Evolutionary conservation across 2,113 vertebrate species (phyloP), one percentile per base, ranked within the genome.

Genomic region (Rhinoptilus africanus): DNA sequence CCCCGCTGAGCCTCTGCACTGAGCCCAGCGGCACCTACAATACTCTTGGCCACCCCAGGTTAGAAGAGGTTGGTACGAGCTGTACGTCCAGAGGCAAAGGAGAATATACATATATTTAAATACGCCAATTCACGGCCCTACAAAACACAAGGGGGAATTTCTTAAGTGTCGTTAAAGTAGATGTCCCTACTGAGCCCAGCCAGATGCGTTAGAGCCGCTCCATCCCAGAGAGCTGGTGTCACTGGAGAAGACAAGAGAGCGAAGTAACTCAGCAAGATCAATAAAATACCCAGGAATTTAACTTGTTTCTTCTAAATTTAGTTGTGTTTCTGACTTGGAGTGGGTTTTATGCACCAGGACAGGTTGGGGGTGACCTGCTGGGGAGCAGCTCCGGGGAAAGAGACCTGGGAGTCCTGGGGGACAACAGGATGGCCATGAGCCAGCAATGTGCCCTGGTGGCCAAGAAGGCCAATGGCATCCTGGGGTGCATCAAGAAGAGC

Each of bases 71-170:
- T 73, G 59, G 32, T 4, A 32, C 59, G 47, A 63, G 20, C 48
- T 41, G 9, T 8, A 64, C 37, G 50, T 41, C n/a, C 30, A 9
- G 6, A 18, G 15, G 59, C 50, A 30, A 41, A 16, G 20, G 23
- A 39, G 28, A 37, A 19, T 6, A 28, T 11, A 34, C 1, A 1
- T 12, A 19, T 7, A 43, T 43, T 53, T 67, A 67, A 45, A 68
- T 37, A 80, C 0, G 0, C 4, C 7, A 6, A 20, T 37, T 45
- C 8, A 5, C 2, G 6, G 32, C 51, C 51, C 43, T 35, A 12
- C 9, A 45, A 37, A 53, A 67, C 45, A 9, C 0, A 0, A 59
- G 30, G 5, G 17, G 35, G 50, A 51, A 15, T 57, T 74, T 56
- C 43, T 41, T 12, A 9, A 9, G 22, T n/a, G 39, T 39, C 68